phyloP scores from a whole-genome alignment of 2,888 invertebrate species.

The Dasypogon diadema region DNA sequence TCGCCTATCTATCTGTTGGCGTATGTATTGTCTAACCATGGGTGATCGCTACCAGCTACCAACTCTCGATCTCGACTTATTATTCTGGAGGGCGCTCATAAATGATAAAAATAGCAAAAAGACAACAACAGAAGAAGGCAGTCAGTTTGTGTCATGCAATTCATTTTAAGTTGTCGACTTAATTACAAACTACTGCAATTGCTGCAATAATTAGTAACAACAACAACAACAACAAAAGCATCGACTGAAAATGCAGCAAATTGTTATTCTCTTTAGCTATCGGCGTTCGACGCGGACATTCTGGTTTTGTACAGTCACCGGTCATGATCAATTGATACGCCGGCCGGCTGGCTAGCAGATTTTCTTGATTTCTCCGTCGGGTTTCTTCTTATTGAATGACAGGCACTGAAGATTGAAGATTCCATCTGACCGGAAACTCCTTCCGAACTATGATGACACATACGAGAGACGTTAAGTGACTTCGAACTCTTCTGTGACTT shows the following conservation, averaged over 20 bases:
- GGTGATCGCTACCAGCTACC: no score
- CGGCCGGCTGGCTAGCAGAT: conserved; percentile 11
- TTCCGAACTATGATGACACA: conserved; percentile 42
- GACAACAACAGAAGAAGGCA: background rate
- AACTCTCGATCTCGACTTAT: no score
- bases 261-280: conserved; percentile 26
- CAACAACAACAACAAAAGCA: background rate
- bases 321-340: conserved; percentile 26
- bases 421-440: conserved; percentile 53
- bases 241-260: background rate
- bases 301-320: background rate
- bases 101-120: conserved; percentile 33
- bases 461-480: conserved; percentile 19
- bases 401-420: background rate
- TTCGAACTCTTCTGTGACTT: background rate
- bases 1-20: background rate
- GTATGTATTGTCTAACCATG: no score
- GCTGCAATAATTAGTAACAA: conserved; percentile 40
- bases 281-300: conserved; percentile 17
- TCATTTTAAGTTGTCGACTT: conserved; percentile 43
- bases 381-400: background rate
- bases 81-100: conserved; percentile 2
- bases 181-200: conserved; percentile 18
- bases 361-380: conserved; percentile 7
- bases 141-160: conserved; percentile 39